Evolutionary conservation across 1,140 invertebrate species (phyloP), one percentile per base, ranked within the genome.

Genomic region (Mycetomoellerius zeteki): DNA sequence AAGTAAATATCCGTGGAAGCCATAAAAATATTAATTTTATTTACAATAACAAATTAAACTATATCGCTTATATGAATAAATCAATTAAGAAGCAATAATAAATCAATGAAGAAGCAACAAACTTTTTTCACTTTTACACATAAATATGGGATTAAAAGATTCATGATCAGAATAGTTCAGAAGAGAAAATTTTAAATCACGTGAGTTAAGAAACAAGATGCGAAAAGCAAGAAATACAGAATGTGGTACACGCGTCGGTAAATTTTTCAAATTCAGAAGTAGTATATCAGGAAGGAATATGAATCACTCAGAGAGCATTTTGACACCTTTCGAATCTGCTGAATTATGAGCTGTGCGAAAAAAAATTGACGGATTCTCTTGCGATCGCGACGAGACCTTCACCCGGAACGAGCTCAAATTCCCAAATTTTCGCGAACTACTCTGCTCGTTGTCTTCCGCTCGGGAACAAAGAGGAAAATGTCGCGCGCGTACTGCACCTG

Each of bases 251-350:
- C 4, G 16, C 8, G 16, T 73, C n/a, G 6, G 21, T 43, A 21
- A 77, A 50, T 47, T 37, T n/a, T 14, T 3, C 52, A 27, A 37
- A 50, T 14, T 3, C 52, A 27, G 52, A 50, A 60, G 19, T 37
- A 30, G 19, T 58, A 30, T 72, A 72, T 82, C 24, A 73, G 19
- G 16, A 60, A 60, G 37, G 2, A 5, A 4, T 60, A 72, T 73
- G 69, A 75, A 84, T 84, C 73, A 85, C 62, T 85, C 73, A 54
- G 82, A 16, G 21, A 27, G 82, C 73, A 52, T 65, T 76, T 76
- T 56, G 72, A n/a, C 43, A 24, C 69, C 33, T 33, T 50, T 65
- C 81, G 16, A 58, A 73, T 71, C 71, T 8, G 33, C 16, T 47
- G 37, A 64, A 86, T 82, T 64, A 78, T 24, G 16, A 65, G 37